Evolutionary conservation across 2,888 invertebrate genomes (phyloP), one percentile per base, ranked within the genome.

Genomic region (Cosmorhoe ocellata): DNA sequence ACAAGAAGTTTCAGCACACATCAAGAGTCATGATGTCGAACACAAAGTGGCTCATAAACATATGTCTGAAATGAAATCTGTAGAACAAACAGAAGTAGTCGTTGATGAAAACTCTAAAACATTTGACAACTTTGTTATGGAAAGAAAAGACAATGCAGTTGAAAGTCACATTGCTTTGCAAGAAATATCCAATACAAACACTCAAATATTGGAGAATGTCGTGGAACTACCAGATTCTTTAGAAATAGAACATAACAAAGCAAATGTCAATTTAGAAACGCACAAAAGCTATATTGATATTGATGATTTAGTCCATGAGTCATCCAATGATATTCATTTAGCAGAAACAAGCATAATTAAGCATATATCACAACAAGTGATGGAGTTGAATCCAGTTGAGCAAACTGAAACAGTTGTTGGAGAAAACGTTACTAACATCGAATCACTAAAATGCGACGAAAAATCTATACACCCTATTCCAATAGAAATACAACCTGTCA

Each of bases 251-350:
- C 45, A 42, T 26, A 78, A 59, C 41, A 69, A 66, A 56, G 84
- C 78, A 12, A 60, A 55, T 14, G 13, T 74, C 27, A 76, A 78
- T 41, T 30, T 86, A 31, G 76, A 80, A 68, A 64, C 77, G 9
- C 67, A 75, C 50, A 75, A 76, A 58, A 78, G 74, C 32, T 84
- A 71, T 54, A 64, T 64, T 22, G 72, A 80, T 7, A 64, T 66
- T 12, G 81, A 87, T 71, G 75, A 78, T 47, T 33, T 78, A 11
- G 45, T 69, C 18, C 86, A 88, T 2, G 92, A 92, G 63, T 79
- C 79, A 54, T 82, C 91, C 63, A 79, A 79, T 36, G 58, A 77
- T 47, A 83, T 92, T 18, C 61, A 61, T 11, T 8, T 37, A 46
- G 69, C 76, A 5, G 61, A 77, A 18, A 76, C 75, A 58, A 83